A percentile compares a stretch with the other conserved stretches of the same genome.
Evolutionary conservation across 2,888 invertebrate species (phyloP).

Genomic region (Notodonta ziczac): DNA sequence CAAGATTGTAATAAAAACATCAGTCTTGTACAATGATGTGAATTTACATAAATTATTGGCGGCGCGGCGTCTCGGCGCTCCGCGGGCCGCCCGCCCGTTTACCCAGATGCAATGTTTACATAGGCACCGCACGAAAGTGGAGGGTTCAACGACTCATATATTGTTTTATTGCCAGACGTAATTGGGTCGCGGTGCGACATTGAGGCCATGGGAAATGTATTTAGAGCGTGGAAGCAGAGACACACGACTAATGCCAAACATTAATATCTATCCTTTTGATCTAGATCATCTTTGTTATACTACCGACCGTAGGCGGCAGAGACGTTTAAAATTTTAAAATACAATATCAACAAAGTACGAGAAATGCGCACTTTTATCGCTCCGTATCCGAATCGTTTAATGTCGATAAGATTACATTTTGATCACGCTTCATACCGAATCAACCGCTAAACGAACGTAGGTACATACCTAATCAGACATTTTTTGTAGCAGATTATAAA

Average conservation of each 20-base stretch:
- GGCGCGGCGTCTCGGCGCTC: conserved; percentile 66
- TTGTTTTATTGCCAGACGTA: conserved; percentile 79
- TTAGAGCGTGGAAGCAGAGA: conserved; percentile 51
- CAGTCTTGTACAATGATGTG: conserved; percentile 78
- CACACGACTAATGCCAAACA: conserved; percentile 47
- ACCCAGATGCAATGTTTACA: conserved; percentile 80
- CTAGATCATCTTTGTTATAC: conserved; percentile 33
- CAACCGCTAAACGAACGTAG: neutral
- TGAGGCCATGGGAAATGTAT: conserved; percentile 67
- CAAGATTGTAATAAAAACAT: conserved; percentile 79
- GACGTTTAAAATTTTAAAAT: neutral
- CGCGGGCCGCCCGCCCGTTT: conserved; percentile 39
- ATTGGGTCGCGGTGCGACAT: conserved; percentile 76
- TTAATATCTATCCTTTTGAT: conserved; percentile 41
- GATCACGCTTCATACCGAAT: conserved; percentile 6
- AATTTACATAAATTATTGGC: conserved; percentile 84
- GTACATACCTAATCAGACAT: neutral
- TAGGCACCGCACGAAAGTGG: conserved; percentile 60
- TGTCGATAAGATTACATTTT: conserved; percentile 7
- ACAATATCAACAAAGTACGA: neutral
- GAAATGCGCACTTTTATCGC: neutral
- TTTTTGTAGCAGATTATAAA: conserved; percentile 6
- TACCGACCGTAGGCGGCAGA: no score
- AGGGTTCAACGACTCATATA: conserved; percentile 79
- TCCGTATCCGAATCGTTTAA: conserved; percentile 5